Evolutionary conservation across 2,797 vertebrate genomes (phyloP).

Genomic region (Siniperca obscura): DNA sequence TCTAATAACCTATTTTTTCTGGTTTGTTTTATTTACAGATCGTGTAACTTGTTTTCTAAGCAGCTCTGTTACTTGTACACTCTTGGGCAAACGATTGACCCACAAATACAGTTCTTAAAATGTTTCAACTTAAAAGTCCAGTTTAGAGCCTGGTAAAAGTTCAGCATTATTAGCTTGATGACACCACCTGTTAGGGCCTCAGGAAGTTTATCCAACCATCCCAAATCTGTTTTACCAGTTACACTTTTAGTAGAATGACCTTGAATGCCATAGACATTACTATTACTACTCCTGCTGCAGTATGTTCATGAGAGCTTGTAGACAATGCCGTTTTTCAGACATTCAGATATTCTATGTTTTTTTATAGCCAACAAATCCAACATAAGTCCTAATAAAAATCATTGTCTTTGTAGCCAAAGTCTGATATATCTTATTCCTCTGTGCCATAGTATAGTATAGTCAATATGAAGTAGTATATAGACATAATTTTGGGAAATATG

Average conservation of each 20-base stretch:
- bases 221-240: constrained; percentile 59
- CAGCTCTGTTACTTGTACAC: background rate
- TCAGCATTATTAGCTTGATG: constrained; percentile 42
- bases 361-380: no score
- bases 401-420: background rate
- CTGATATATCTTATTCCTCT: background rate
- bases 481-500: no score
- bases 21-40: background rate
- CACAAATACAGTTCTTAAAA: background rate
- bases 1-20: background rate
- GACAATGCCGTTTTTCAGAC: constrained; percentile 16
- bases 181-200: constrained; percentile 37
- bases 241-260: constrained; percentile 55
- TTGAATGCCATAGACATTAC: constrained; percentile 39
- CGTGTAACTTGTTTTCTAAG: background rate
- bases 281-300: constrained; percentile 52
- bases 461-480: no score
- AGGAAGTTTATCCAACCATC: constrained; percentile 54
- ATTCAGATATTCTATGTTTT: background rate
- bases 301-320: constrained; percentile 30
- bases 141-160: background rate
- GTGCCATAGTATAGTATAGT: background rate
- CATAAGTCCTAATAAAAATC: background rate
- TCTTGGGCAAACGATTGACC: background rate
- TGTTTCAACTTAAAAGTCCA: background rate